Percentiles rank a stretch among this genome's conserved stretches.
phyloP scores from a whole-genome alignment of 2,113 vertebrate species.

The Oenanthe melanoleuca region DNA sequence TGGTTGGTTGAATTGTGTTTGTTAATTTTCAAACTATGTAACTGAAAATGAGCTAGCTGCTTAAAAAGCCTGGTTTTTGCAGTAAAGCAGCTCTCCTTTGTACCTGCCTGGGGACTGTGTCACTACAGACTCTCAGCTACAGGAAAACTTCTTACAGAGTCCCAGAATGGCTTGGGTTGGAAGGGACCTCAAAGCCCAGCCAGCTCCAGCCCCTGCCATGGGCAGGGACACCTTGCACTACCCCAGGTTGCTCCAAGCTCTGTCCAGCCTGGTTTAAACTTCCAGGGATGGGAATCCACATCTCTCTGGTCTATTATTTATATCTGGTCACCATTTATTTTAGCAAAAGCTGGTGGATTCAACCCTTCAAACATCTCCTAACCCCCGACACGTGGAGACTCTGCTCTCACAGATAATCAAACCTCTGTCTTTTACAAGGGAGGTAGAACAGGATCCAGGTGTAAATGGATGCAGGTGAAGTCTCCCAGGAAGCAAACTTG shows the following conservation, averaged over 20 bases:
- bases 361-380: background rate
- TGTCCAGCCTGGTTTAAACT: background rate
- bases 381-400: accelerated
- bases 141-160: background rate
- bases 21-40: background rate
- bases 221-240: background rate
- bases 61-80: background rate
- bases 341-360: background rate
- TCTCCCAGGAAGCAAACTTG: background rate
- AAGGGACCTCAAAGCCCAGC: background rate
- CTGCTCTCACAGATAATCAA: background rate
- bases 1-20: background rate
- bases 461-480: background rate
- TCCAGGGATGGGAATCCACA: background rate
- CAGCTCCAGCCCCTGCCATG: background rate
- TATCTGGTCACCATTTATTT: background rate
- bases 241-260: background rate
- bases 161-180: background rate
- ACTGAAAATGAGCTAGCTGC: background rate
- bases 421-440: background rate
- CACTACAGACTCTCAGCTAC: too few relatives aligned
- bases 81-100: background rate
- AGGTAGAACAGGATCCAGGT: background rate
- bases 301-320: background rate
- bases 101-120: background rate